Evolutionary conservation across 35 echinoderm and acorn worm species (phyloP), one percentile per base, ranked within the genome.

Genomic region (Anneissia japonica): DNA sequence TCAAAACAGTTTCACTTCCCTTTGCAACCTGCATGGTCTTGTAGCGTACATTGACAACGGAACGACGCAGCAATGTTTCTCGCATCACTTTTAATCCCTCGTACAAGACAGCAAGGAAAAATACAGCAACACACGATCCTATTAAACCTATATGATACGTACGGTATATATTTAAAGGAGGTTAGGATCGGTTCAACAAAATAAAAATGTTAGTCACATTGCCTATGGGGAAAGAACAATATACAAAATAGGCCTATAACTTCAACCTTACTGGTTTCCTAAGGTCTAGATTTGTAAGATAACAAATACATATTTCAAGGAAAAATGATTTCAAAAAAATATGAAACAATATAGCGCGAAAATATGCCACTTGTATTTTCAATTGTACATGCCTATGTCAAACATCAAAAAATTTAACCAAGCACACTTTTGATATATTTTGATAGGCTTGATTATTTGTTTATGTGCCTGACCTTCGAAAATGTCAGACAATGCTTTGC

Each of bases 21-120:
- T 90, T 99, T 29, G 91, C 77, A n/a, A 99, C 38, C 75, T 91
- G 88, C 36, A 87, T 93, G 75, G 82, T 89, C 32, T 93, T 89
- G 82, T 91, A 92, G 34, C 89, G 92, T 21, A 99, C 84, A 79
- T 99, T 94, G 41, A 94, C 92, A 26, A 90, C 92, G 1, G 84
- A 89, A 16, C 81, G 78, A 6, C 91, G 85, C 28, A 99, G 86
- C 0, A 99, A 87, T 29, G 78, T 77, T 55, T 94, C 96, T 46
- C 96, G 11, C 11, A 90, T 37, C 33, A 99, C 96, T 56, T 99
- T 99, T 9, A 99, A 87, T 31, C 96, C 96, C 75, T 99, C 96
- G 34, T 99, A 99, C 26, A 99, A 39, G 82, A 94, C 72, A 31
- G 96, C 96, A 73, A 99, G 33, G 36, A 99, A 82, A 74, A 94